phyloP scores from a whole-genome alignment of 2,888 invertebrate genomes.

The Aleiodes leptofemur region DNA sequence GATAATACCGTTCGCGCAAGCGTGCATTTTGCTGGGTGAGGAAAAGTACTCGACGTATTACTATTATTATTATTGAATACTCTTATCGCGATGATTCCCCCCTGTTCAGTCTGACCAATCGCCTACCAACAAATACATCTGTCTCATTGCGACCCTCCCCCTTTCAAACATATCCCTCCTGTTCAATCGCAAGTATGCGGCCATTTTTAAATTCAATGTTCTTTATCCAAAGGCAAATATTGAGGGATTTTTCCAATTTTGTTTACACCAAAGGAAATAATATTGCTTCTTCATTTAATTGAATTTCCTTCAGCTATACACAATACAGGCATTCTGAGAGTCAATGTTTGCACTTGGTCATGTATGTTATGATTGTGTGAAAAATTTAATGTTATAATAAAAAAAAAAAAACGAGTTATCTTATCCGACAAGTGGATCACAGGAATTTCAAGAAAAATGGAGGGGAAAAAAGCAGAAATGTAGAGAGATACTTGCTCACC shows the following conservation, averaged over 20 bases:
- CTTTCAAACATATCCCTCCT: slow-evolving; percentile 4
- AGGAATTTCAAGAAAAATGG: slow-evolving; percentile 16
- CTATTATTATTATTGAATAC: background rate
- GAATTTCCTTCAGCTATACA: background rate
- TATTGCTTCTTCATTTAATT: background rate
- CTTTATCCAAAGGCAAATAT: background rate
- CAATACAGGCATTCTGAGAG: slow-evolving; percentile 5
- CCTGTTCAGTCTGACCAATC: slow-evolving; percentile 52
- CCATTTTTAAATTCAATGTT: slow-evolving; percentile 21
- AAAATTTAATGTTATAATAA: slow-evolving; percentile 4
- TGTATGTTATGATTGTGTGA: slow-evolving; percentile 4
- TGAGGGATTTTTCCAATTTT: background rate
- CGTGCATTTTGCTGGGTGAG: slow-evolving; percentile 33
- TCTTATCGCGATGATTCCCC: slow-evolving; percentile 33
- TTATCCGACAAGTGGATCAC: slow-evolving; percentile 41
- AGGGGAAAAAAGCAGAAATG: background rate
- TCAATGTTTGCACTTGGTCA: slow-evolving; percentile 19
- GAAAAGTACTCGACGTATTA: slow-evolving; percentile 55
- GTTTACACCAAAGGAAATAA: background rate
- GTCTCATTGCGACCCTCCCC: slow-evolving; percentile 23
- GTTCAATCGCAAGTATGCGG: slow-evolving; percentile 5
- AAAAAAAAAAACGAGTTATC: slow-evolving; percentile 25
- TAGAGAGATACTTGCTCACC: slow-evolving; percentile 64
- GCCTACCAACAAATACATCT: slow-evolving; percentile 37
- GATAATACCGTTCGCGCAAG: slow-evolving; percentile 43